These are phyloP conservation scores for Bugula neritina DNA, from an alignment of 2,888 invertebrate species.

Conservation along the genomic window DNA sequence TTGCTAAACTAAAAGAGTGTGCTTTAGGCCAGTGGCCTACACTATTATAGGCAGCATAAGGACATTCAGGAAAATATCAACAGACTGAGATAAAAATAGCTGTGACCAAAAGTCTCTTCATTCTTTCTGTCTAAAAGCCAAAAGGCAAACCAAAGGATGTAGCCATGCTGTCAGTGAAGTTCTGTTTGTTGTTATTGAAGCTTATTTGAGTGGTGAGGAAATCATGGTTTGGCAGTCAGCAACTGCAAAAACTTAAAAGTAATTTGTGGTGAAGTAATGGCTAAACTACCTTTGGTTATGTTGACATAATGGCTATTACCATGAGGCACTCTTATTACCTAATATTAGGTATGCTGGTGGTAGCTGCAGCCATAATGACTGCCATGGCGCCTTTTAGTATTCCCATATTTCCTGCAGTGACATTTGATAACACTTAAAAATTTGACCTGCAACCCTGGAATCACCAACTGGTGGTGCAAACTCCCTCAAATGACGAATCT, in stretches of 20 bases:
- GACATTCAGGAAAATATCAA: not conserved
- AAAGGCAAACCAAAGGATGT: conserved; percentile 4
- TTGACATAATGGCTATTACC: conserved; percentile 12
- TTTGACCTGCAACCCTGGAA: conserved; percentile 1
- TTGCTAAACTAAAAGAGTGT: too few species aligned
- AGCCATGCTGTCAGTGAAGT: not conserved
- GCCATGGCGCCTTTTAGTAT: not conserved
- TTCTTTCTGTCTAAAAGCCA: not conserved
- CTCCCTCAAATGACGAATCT: too few species aligned
- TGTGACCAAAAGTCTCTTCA: not conserved
- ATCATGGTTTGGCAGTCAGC: conserved; percentile 1
- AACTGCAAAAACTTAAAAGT: conserved; percentile 17
- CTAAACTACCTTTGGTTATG: conserved; percentile 2
- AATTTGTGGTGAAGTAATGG: conserved; percentile 24
- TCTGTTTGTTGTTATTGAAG: conserved; percentile 14
- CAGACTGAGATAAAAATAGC: not conserved
- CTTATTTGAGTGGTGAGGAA: not conserved
- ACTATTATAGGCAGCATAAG: too few species aligned
- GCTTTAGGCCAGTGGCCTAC: too few species aligned
- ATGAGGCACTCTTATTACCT: not conserved
- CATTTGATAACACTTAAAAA: conserved; percentile 7
- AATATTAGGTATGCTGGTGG: not conserved
- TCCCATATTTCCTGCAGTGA: conserved; percentile 15
- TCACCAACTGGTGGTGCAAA: not conserved
- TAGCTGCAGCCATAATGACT: not conserved